These are phyloP conservation scores for Heliopora coerulea DNA, from an alignment of 92 coral and sea anemone genomes.

Conservation along the genomic window DNA sequence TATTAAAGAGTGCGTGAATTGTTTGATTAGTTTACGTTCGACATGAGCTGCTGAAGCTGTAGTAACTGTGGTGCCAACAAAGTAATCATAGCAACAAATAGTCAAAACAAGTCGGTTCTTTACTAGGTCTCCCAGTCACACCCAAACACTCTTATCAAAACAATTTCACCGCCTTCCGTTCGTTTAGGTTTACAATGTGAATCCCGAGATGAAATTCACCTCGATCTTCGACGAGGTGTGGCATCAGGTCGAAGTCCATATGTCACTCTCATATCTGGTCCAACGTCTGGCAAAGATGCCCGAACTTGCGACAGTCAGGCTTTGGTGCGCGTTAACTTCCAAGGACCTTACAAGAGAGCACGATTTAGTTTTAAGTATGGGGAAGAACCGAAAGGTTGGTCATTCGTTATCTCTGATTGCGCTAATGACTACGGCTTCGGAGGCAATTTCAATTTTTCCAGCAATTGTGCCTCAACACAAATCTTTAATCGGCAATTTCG, in stretches of 20 bases:
- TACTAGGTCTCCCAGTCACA: neutral
- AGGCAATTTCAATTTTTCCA: conserved; percentile 66
- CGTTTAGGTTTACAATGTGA: conserved; percentile 18
- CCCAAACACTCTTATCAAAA: neutral
- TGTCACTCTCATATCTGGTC: conserved; percentile 10
- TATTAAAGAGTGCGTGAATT: no score
- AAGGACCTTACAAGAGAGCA: conserved; percentile 77
- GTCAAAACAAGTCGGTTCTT: no score
- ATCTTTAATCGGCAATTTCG: conserved; percentile 81
- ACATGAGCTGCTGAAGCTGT: no score
- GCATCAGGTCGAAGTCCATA: conserved; percentile 24
- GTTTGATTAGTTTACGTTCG: no score
- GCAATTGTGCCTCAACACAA: conserved; percentile 80
- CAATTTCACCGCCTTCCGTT: neutral
- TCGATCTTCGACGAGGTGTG: conserved; percentile 28
- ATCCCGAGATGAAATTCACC: conserved; percentile 7
- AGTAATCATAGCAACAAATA: no score
- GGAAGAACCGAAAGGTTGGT: conserved; percentile 75
- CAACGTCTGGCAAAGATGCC: conserved; percentile 13
- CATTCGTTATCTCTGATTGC: conserved; percentile 71
- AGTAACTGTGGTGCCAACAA: no score
- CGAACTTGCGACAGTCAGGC: conserved; percentile 73
- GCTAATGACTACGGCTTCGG: conserved; percentile 90
- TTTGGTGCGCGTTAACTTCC: conserved; percentile 69
- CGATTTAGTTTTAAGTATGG: conserved; percentile 75